Conservation (phyloP, 2,888 invertebrate genomes). For the Lasioglossum malachurum region DNA sequence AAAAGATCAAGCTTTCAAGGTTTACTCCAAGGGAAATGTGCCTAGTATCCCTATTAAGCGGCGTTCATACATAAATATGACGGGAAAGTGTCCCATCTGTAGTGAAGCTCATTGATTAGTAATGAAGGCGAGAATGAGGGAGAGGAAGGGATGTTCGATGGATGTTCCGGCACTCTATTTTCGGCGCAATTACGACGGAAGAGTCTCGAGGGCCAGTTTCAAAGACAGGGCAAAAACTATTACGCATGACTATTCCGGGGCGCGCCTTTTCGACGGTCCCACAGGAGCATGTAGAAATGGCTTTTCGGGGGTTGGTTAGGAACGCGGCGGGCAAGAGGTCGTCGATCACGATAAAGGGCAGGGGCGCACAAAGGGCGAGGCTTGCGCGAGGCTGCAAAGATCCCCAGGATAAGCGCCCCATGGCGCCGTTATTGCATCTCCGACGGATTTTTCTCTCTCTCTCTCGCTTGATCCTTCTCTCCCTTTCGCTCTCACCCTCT, state of each 20-base stretch:
- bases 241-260: constrained; percentile 55
- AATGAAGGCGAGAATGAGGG: not conserved
- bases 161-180: constrained; percentile 50
- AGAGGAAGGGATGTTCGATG: not conserved
- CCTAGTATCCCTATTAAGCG: not conserved
- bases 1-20: not conserved
- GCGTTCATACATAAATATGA: not conserved
- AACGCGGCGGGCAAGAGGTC: constrained; percentile 70
- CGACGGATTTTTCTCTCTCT: constrained; percentile 52
- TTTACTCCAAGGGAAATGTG: not conserved
- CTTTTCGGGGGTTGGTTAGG: constrained; percentile 67
- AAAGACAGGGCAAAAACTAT: constrained; percentile 54
- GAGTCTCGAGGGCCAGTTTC: constrained; percentile 50
- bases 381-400: constrained; percentile 74
- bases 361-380: constrained; percentile 71
- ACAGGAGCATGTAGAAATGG: constrained; percentile 57
- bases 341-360: constrained; percentile 72
- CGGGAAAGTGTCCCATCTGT: not conserved
- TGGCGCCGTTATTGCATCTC: constrained; percentile 72
- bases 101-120: constrained; percentile 38
- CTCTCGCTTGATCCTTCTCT: not conserved
- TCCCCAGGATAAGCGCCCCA: constrained; percentile 74
- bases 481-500: constrained; percentile 28
- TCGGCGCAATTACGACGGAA: constrained; percentile 38
- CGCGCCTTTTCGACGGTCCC: constrained; percentile 68